phyloP scores from a whole-genome alignment of 2,797 vertebrate species.

The Cossypha polioptera region DNA sequence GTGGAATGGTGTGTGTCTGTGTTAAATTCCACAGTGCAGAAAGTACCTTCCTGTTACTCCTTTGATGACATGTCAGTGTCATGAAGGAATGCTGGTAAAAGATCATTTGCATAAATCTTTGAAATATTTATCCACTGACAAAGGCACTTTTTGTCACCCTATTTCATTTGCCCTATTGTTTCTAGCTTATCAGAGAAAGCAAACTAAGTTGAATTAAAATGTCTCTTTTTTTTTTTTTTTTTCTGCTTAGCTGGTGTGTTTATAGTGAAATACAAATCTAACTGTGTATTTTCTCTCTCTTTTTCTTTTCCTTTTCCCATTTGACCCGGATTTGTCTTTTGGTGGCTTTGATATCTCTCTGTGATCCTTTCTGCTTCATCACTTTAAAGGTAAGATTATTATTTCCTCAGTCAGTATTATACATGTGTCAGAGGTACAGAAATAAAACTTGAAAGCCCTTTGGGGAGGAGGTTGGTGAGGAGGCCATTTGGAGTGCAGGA shows the following conservation, averaged over 20 bases:
- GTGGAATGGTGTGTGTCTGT: not conserved
- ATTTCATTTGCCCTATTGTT: not conserved
- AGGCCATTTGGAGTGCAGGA: not conserved
- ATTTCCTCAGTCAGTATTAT: not conserved
- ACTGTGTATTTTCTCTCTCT: not conserved
- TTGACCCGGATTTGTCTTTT: constrained; percentile 30
- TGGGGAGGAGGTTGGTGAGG: not conserved
- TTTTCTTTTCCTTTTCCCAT: not conserved
- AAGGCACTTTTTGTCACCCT: not conserved
- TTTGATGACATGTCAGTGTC: not conserved
- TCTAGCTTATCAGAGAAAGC: constrained; percentile 3
- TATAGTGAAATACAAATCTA: not conserved
- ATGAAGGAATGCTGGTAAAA: not conserved
- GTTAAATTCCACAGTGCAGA: not conserved
- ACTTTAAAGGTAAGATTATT: constrained; percentile 54
- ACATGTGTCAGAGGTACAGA: not conserved
- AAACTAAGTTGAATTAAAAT: not conserved
- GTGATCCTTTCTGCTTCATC: not conserved
- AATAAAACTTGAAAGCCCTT: not conserved
- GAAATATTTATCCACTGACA: constrained; percentile 7
- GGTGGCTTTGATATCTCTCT: constrained; percentile 34
- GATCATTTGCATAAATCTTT: constrained; percentile 4
- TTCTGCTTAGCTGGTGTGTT: not conserved
- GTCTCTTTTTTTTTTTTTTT: not conserved
- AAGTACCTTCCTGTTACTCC: not conserved